phyloP scores from a whole-genome alignment of 2,113 vertebrate genomes.

The Colinus virginianus region DNA sequence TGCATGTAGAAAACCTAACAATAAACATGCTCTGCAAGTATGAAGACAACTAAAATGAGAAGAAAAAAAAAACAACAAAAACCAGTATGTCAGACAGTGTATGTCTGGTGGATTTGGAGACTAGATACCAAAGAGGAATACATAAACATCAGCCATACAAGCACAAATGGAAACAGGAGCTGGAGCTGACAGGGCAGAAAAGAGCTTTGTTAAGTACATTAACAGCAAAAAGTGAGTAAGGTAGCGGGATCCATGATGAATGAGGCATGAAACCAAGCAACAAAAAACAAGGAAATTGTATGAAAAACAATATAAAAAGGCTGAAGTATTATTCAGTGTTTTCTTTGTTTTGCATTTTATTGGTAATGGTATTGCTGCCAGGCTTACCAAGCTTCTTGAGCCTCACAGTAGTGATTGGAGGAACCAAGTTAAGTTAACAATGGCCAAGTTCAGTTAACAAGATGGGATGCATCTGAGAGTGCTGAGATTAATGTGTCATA shows the following conservation, averaged over 20 bases:
- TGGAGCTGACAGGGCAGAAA: not conserved
- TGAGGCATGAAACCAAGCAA: not conserved
- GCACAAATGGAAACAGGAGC: not conserved
- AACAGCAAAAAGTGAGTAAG: not conserved
- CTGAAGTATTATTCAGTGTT: not conserved
- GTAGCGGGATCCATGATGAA: not conserved
- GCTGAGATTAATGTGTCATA: not conserved
- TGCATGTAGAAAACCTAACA: not conserved
- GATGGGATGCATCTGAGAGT: not conserved
- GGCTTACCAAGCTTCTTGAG: not conserved
- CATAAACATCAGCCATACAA: not conserved
- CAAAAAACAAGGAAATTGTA: not conserved
- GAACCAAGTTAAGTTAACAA: not conserved
- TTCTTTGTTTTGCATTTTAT: not conserved
- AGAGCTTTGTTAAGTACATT: not conserved
- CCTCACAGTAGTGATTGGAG: rapidly evolving
- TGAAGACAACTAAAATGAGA: not conserved
- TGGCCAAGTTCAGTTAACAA: not conserved
- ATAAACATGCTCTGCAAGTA: not conserved
- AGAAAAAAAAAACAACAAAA: not conserved
- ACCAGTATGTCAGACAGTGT: not conserved
- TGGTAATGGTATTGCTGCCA: not conserved
- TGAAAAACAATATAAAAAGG: not conserved
- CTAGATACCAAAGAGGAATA: not conserved
- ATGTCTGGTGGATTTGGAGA: not conserved